phyloP scores from a whole-genome alignment of 2,797 vertebrate genomes.

The Ibycter americanus region DNA sequence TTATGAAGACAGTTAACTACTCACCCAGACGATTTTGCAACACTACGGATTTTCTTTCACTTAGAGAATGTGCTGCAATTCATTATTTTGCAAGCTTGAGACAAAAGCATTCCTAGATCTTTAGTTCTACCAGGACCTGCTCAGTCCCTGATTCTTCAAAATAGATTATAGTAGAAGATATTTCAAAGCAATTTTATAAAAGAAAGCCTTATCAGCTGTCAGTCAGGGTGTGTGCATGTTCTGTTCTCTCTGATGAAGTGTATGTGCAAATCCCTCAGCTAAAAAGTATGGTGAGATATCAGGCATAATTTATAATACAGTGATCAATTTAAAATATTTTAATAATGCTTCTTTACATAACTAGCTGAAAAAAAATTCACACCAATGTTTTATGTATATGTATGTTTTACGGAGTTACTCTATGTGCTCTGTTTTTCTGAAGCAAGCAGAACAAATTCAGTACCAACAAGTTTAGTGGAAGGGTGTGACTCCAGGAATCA shows the following conservation, averaged over 20 bases:
- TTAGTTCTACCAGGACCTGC: neutral
- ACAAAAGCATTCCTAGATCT: neutral
- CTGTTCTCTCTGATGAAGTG: neutral
- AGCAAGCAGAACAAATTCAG: neutral
- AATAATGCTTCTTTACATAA: neutral
- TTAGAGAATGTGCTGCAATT: neutral
- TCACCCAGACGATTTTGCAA: neutral
- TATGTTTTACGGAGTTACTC: neutral
- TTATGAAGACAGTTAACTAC: slow-evolving; percentile 5
- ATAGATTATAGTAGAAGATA: neutral
- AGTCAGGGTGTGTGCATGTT: neutral
- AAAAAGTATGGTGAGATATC: neutral
- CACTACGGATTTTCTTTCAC: neutral
- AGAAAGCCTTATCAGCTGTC: neutral
- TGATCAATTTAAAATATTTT: neutral
- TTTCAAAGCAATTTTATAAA: neutral
- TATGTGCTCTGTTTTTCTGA: neutral
- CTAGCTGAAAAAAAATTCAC: neutral
- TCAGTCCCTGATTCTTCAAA: neutral
- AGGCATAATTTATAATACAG: neutral
- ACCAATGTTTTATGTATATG: neutral
- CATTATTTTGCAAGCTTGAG: neutral
- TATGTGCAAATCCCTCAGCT: neutral
- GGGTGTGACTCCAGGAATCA: neutral
- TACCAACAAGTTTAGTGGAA: neutral